phyloP scores from a whole-genome alignment of 2,888 invertebrate species.

The Acleris literana region DNA sequence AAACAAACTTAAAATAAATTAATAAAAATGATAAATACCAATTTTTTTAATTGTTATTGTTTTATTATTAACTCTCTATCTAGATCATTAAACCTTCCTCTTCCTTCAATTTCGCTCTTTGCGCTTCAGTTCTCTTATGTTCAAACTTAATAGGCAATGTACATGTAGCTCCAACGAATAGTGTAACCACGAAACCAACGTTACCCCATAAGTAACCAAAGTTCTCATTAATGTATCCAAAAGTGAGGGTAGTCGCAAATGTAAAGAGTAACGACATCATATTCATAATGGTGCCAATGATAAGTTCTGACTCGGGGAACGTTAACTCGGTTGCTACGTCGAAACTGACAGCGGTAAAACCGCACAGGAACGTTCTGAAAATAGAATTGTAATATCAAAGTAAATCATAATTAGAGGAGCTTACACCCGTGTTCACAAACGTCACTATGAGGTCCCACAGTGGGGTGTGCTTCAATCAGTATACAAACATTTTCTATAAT shows the following conservation, averaged over 20 bases:
- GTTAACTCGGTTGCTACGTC: conserved; percentile 90
- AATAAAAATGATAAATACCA: too few species aligned
- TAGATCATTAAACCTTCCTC: conserved; percentile 8
- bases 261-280: conserved; percentile 53
- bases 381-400: conserved; percentile 9
- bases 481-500: too few species aligned
- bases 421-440: too few species aligned
- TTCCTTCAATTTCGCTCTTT: conserved; percentile 30
- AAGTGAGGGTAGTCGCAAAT: conserved; percentile 51
- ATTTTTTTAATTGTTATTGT: too few species aligned
- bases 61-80: too few species aligned
- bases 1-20: too few species aligned
- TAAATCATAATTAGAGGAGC: too few species aligned
- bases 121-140: conserved; percentile 38
- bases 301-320: conserved; percentile 88
- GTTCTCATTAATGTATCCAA: conserved; percentile 52
- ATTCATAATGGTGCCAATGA: conserved; percentile 84
- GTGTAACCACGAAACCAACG: conserved; percentile 48
- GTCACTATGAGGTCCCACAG: too few species aligned
- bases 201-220: conserved; percentile 60
- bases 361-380: conserved; percentile 88
- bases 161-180: conserved; percentile 49
- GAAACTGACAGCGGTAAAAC: conserved; percentile 88
- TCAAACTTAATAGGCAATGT: conserved; percentile 40
- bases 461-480: too few species aligned